Evolutionary conservation across 1,140 invertebrate genomes (phyloP), one percentile per base, ranked within the genome.

Genomic region (Psilanteris sp.): DNA sequence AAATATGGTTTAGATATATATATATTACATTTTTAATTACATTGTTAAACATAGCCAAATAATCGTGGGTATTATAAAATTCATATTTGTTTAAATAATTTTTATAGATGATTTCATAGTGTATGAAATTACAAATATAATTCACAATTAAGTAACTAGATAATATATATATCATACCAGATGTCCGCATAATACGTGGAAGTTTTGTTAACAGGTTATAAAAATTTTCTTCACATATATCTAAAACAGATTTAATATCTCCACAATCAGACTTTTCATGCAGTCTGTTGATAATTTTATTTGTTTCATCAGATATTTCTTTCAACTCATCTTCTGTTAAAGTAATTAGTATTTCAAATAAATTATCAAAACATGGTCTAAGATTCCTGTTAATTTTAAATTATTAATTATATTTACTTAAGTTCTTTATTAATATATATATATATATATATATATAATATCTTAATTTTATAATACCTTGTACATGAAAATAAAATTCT

Each of bases 171-270:
- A 44, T 71, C 20, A 9, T 81, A 92, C 91, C 91, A 71, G 91
- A 88, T 67, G 89, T 89, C 83, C 91, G 90, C 29, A 93, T 87
- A 34, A 91, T 86, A 59, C 90, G 84, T 0, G 92, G 92, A 72
- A 93, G 76, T 67, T 86, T 88, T 18, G 83, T 90, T 1, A 92
- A 80, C 1, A 90, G 78, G 14, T 80, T 80, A 64, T 90, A 90
- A 77, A 92, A 91, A 59, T 90, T 91, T 43, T 92, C 90, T 76
- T 91, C 89, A 7, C 92, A 77, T 22, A 86, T 82, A 79, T 92
- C 90, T 16, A 91, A 43, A 1, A 91, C 59, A 3, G 84, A 76
- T 46, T 81, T 85, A 24, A 83, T 85, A 39, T 77, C 67, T 7
- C 81, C 59, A 67, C 73, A 68, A n/a, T 76, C 71, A 34, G 83